Conservation (phyloP, 2,888 invertebrate genomes). For the Limnephilus auricula region DNA sequence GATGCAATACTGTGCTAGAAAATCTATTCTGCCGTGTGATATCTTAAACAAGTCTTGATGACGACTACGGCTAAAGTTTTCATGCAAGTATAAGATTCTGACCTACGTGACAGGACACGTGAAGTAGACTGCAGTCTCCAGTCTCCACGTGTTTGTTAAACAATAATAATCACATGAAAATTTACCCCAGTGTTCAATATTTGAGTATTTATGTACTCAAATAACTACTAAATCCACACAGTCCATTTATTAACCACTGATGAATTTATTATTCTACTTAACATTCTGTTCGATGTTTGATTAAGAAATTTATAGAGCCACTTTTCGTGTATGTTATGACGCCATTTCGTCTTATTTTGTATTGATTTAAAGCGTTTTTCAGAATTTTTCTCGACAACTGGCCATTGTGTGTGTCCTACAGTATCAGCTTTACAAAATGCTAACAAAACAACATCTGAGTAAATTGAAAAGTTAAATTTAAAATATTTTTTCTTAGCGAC, state of each 20-base stretch:
- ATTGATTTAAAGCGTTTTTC: background rate
- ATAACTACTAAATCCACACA: background rate
- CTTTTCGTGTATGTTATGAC: background rate
- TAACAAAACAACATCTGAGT: background rate
- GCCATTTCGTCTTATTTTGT: background rate
- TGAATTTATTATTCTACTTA: background rate
- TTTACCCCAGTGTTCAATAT: background rate
- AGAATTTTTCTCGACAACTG: background rate
- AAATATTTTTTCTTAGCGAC: background rate
- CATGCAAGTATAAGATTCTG: too few species aligned
- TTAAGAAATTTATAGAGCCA: background rate
- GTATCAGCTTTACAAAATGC: background rate
- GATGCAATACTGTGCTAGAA: too few species aligned
- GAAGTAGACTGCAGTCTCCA: background rate
- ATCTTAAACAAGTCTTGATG: too few species aligned
- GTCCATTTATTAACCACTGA: background rate
- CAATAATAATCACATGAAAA: background rate
- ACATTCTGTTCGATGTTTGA: background rate
- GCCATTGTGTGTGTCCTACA: background rate
- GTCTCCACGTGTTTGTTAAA: background rate
- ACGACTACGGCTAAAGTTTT: too few species aligned
- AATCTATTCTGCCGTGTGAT: too few species aligned
- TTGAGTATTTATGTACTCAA: background rate
- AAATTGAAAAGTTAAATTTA: background rate
- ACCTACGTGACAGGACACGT: background rate